Base-by-base conservation (phyloP, 2,113 vertebrate species). In the Misgurnus anguillicaudatus region DNA sequence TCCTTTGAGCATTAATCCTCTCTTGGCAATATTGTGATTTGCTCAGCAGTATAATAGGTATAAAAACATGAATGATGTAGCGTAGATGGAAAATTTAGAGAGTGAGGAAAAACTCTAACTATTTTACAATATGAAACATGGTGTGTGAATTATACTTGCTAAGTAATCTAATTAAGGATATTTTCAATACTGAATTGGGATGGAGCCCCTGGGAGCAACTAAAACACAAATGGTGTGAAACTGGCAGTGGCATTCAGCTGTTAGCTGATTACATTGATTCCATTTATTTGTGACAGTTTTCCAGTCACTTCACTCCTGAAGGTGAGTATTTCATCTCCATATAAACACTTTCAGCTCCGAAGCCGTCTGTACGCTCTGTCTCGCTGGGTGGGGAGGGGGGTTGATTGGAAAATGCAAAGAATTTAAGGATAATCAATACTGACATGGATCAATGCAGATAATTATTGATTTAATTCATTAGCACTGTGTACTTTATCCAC, bases 261-360 rank as follows among this genome's bases (percentile, higher is more conserved):
- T 86, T 86, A 84, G 85, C 75, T 89, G 87, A 89, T 87, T 81
- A 57, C 85, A 91, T 89, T 89, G 89, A 91, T 87, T 69, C 82
- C 85, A 89, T 88, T 84, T 90, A 90, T 85, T 81, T 74, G 86
- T 82, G 80, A 79, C 84, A 66, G 82, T 73, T 74, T 90, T 86
- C 85, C 83, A 83, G 82, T 84, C 84, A 86, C 82, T 84, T 85
- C 80, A 78, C 83, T 78, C 79, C 67, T 85, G 81, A 86, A 89
- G 87, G 88, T 90, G 88, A 90, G 89, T 89, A 90, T 87, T 90
- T 90, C 89, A 91, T 89, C 82, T 87, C 82, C 82, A 88, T 83
- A 86, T 90, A 88, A 85, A 89, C 87, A 88, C 85, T 14, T 61
- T 79, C 83, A 75, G 81, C 82, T 67, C 79, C 42, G 71, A 78